Evolutionary conservation across 2,888 invertebrate genomes (phyloP).

Genomic region (Brenthis ino): DNA sequence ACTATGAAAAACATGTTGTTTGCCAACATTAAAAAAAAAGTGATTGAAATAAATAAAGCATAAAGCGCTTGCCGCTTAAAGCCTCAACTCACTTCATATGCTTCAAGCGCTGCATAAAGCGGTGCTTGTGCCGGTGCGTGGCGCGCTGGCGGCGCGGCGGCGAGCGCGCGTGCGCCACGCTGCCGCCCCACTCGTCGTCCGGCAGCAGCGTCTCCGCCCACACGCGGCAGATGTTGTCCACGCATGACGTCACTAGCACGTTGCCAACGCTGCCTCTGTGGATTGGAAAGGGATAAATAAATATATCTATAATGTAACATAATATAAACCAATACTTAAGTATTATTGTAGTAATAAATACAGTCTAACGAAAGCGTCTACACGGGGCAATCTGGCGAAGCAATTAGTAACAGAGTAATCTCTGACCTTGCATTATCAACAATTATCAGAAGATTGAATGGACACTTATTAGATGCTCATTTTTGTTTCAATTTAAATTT

Average conservation of each 20-base stretch:
- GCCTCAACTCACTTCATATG: conserved; percentile 92
- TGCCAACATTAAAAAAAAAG: too few relatives aligned
- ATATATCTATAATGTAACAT: background rate
- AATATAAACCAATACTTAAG: background rate
- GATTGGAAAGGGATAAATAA: conserved; percentile 40
- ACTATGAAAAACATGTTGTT: too few relatives aligned
- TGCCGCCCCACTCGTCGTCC: conserved; percentile 91
- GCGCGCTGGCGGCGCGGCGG: conserved; percentile 88
- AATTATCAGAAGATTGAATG: too few relatives aligned
- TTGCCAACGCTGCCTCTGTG: conserved; percentile 96
- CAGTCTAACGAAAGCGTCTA: too few relatives aligned
- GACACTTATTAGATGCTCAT: too few relatives aligned
- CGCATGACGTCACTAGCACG: conserved; percentile 98
- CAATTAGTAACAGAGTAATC: too few relatives aligned
- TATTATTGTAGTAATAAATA: too few relatives aligned
- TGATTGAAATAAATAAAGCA: too few relatives aligned
- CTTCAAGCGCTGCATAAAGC: conserved; percentile 97
- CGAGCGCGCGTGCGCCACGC: conserved; percentile 84
- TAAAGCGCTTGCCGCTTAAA: too few relatives aligned
- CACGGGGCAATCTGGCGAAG: too few relatives aligned
- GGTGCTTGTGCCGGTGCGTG: conserved; percentile 94
- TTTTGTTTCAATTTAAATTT: too few relatives aligned
- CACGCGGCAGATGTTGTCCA: conserved; percentile 98
- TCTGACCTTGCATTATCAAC: too few relatives aligned
- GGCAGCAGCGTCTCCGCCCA: conserved; percentile 99